Conservation (phyloP, 2,113 vertebrate genomes). For the Girardinichthys multiradiatus region DNA sequence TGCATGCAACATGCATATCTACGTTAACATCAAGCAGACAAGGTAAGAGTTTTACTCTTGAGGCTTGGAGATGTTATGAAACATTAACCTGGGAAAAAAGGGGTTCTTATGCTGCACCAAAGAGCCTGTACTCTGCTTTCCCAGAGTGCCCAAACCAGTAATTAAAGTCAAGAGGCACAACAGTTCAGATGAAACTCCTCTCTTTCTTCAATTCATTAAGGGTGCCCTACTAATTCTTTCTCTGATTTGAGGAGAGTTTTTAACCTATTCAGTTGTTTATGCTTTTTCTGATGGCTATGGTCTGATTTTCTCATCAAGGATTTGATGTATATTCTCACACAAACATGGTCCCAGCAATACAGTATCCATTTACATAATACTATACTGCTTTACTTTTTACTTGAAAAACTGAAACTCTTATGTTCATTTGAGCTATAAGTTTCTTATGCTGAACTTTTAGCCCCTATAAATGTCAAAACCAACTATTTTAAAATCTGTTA, state of each 20-base stretch:
- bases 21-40: not conserved
- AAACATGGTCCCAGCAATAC: not conserved
- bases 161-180: constrained; percentile 40
- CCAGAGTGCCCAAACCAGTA: constrained; percentile 6
- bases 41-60: not conserved
- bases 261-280: not conserved
- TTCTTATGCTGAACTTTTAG: not conserved
- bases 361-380: not conserved
- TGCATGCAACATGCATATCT: not conserved
- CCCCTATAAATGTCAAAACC: not conserved
- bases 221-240: not conserved
- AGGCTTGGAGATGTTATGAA: constrained; percentile 19
- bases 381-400: not conserved
- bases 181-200: constrained; percentile 6
- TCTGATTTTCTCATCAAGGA: not conserved
- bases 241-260: constrained; percentile 10
- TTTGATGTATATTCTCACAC: not conserved
- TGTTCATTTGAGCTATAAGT: not conserved
- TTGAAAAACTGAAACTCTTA: too few relatives aligned
- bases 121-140: constrained; percentile 20
- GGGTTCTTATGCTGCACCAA: constrained; percentile 16
- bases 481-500: not conserved
- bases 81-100: not conserved
- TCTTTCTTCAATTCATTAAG: constrained; percentile 8
- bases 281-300: not conserved